phyloP scores from a whole-genome alignment of 2,888 invertebrate species.

The Netelia inedita region DNA sequence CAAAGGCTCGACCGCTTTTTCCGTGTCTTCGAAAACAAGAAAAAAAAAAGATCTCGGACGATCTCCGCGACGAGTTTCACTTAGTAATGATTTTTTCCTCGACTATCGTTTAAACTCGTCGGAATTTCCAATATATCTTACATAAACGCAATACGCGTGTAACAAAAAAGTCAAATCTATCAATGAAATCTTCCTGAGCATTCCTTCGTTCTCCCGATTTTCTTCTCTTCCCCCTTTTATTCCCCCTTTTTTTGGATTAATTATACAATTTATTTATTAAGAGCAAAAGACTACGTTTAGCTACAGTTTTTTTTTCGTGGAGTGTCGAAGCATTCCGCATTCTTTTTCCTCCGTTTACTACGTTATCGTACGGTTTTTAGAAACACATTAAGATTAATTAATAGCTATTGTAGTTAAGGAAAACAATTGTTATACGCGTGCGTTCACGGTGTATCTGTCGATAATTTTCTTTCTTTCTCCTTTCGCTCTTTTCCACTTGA shows the following conservation, averaged over 20 bases:
- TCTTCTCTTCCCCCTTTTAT: constrained; percentile 78
- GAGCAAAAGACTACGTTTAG: constrained; percentile 76
- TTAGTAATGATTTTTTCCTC: background rate
- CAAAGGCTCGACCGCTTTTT: constrained; percentile 26
- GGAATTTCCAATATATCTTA: constrained; percentile 40
- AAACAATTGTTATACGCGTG: constrained; percentile 43
- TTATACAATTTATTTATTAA: constrained; percentile 80
- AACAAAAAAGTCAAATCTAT: constrained; percentile 38
- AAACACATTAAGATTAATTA: background rate
- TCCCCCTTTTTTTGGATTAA: constrained; percentile 60
- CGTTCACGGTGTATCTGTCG: constrained; percentile 21
- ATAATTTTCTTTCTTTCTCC: background rate
- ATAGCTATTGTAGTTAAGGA: background rate
- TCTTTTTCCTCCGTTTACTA: constrained; percentile 27
- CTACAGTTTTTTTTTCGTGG: constrained; percentile 1
- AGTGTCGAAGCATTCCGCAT: constrained; percentile 25
- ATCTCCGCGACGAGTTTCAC: constrained; percentile 53
- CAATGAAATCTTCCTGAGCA: constrained; percentile 62
- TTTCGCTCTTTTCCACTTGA: background rate
- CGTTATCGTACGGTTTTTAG: background rate
- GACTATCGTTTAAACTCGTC: constrained; percentile 30
- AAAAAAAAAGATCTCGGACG: constrained; percentile 16
- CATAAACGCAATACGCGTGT: constrained; percentile 8
- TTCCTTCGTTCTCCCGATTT: constrained; percentile 42
- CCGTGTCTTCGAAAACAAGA: constrained; percentile 35